Evolutionary conservation across 2,113 vertebrate species (phyloP), one percentile per base, ranked within the genome.

Genomic region (Neolamprologus tretocephalus): DNA sequence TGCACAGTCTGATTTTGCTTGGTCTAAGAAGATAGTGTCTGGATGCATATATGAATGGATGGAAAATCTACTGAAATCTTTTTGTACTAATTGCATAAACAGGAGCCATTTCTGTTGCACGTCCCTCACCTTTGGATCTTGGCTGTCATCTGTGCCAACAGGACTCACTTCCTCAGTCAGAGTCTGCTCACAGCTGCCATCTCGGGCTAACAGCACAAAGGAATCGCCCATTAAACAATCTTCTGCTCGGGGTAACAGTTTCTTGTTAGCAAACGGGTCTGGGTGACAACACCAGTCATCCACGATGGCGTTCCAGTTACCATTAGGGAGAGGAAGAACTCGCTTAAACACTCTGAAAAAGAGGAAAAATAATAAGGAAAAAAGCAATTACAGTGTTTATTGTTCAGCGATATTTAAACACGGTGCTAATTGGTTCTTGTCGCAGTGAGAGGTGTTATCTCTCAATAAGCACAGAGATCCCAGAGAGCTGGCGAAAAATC

Each of bases 281-380:
- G 98, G 96, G 89, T 99, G 99, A 91, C 99, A 99, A 87, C 99
- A 99, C 99, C 99, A 99, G 86, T 98, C 98, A 23, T 97, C 98
- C 85, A 99, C 97, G 8, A 99, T 94, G 83, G 97, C 91, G 58
- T 95, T 98, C 99, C 99, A 99, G 95, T 98, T 97, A 75, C 97
- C 97, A 68, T 97, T 97, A 0, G 98, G 99, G 53, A 99, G 95
- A 53, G 98, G 97, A 80, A 99, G 98, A 63, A 99, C 97, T 92
- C 98, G 95, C 53, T 95, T 95, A 82, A 99, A 97, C 51, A 89
- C 94, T 95, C 98, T 99, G 84, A 75, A 49, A 40, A n/a, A 78
- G 81, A 90, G n/a, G 86, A 81, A 42, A 73, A 33, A n/a, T 2
- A n/a, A 28, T 17, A 31, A 35, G 4, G 16, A 23, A 21, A 31